These are phyloP conservation scores for Luperina nickerlii DNA, from an alignment of 2,888 invertebrate species.

Conservation along the genomic window DNA sequence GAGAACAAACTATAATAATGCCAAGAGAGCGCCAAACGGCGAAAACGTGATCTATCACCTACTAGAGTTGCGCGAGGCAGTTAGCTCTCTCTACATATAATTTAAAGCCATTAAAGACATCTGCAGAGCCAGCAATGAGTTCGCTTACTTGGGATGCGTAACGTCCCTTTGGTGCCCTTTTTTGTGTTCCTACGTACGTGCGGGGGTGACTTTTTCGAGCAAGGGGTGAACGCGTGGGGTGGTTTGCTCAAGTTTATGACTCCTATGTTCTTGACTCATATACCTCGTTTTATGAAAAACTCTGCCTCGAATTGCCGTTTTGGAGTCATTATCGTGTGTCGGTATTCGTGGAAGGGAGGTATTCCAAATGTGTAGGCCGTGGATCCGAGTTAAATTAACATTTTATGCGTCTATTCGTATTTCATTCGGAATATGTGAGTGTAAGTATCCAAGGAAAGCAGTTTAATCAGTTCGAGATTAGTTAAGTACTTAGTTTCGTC, in stretches of 20 bases:
- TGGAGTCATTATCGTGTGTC: conserved; percentile 82
- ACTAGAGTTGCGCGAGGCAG: conserved; percentile 79
- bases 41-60: conserved; percentile 84
- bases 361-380: conserved; percentile 69
- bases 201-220: conserved; percentile 90
- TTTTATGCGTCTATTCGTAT: conserved; percentile 71
- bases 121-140: conserved; percentile 89
- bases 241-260: conserved; percentile 85
- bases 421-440: conserved; percentile 63
- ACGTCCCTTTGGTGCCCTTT: conserved; percentile 88
- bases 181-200: conserved; percentile 88
- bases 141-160: conserved; percentile 89
- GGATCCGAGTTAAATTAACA: conserved; percentile 74
- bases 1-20: conserved; percentile 50
- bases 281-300: conserved; percentile 88
- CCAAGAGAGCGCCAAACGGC: conserved; percentile 58
- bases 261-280: conserved; percentile 88
- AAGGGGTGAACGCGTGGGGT: conserved; percentile 89
- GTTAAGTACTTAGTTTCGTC: conserved; percentile 67
- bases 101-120: conserved; percentile 91
- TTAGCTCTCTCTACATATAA: conserved; percentile 89
- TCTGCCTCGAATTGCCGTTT: conserved; percentile 83
- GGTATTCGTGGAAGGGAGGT: conserved; percentile 74
- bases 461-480: conserved; percentile 69
- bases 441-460: conserved; percentile 64